Evolutionary conservation across 2,888 invertebrate species (phyloP), one percentile per base, ranked within the genome.

Genomic region (Apodemia arnacis): DNA sequence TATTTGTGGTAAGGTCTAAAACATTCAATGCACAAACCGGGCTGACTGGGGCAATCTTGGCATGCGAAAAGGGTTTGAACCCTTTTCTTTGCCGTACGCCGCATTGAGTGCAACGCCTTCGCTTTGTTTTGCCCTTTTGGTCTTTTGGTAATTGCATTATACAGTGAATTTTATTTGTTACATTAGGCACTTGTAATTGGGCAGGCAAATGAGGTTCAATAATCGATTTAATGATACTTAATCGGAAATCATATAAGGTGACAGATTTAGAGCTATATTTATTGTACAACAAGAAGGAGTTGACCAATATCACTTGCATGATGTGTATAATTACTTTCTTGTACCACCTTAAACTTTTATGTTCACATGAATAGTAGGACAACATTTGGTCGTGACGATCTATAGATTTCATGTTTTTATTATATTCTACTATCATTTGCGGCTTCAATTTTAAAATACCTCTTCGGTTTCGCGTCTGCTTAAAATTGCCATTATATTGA

Each of bases 321-420:
- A 89, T 79, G 80, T 94, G 93, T 38, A 93, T 80, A 31, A 84
- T 80, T 38, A 79, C 87, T 87, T 94, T 94, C 72, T 93, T 92
- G 78, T 95, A 93, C 92, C 93, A 93, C n/a, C 88, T 72, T 18
- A 92, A 41, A 76, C 87, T 90, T 77, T 92, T 92, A 63, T 90
- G 90, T 54, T 89, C 91, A 75, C 87, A 90, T n/a, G 92, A 85
- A 86, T 92, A 94, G 85, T 93, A 94, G 24, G 91, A 83, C 70
- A 93, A 69, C 89, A 94, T 87, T 88, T 94, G 92, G 83, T 94
- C 94, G 78, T 93, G 90, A n/a, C 81, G 80, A 87, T 94, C 93
- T 31, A 93, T 83, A 78, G 77, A 87, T 24, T 82, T 82, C 88
- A 27, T 27, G 27, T 27, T 27, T 27, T 27, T 27, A 27, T 27